Evolutionary conservation across 1,140 invertebrate species (phyloP).

Genomic region (Telenomus remus): DNA sequence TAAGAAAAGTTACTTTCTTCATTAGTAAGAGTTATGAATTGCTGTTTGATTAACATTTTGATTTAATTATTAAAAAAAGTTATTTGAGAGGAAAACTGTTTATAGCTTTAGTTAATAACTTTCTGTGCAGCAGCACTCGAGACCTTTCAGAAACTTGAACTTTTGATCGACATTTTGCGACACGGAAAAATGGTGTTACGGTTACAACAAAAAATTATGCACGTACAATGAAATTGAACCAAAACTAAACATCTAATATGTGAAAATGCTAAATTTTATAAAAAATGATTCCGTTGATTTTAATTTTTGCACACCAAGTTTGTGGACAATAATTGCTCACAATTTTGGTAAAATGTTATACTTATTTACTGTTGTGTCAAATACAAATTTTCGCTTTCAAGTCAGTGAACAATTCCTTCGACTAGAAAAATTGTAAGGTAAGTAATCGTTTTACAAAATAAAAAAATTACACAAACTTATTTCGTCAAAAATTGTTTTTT

Average conservation of each 20-base stretch:
- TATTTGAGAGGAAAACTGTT: not conserved
- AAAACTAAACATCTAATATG: too few species aligned
- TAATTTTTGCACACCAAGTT: too few species aligned
- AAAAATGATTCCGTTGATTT: not conserved
- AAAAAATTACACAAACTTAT: too few species aligned
- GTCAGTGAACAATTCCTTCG: conserved; percentile 21
- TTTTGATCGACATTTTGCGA: conserved; percentile 18
- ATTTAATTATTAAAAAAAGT: too few species aligned
- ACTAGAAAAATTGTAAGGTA: conserved; percentile 29
- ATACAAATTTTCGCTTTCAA: conserved; percentile 6
- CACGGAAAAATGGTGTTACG: conserved; percentile 41
- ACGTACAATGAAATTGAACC: not conserved
- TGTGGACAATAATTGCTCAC: not conserved
- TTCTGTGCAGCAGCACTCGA: conserved; percentile 5
- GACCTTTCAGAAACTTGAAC: conserved; percentile 29
- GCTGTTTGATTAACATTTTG: too few species aligned
- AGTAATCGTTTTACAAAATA: conserved; percentile 37
- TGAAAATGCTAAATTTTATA: not conserved
- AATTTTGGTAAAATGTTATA: conserved; percentile 9
- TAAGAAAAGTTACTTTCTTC: too few species aligned
- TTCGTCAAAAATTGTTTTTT: conserved; percentile 15
- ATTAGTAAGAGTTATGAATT: too few species aligned
- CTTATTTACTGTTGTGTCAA: conserved; percentile 9
- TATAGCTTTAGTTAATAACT: conserved; percentile 5
- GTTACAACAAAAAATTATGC: conserved; percentile 44